Conservation (phyloP, 2,797 vertebrate genomes). For the Myotis pilosus region DNA sequence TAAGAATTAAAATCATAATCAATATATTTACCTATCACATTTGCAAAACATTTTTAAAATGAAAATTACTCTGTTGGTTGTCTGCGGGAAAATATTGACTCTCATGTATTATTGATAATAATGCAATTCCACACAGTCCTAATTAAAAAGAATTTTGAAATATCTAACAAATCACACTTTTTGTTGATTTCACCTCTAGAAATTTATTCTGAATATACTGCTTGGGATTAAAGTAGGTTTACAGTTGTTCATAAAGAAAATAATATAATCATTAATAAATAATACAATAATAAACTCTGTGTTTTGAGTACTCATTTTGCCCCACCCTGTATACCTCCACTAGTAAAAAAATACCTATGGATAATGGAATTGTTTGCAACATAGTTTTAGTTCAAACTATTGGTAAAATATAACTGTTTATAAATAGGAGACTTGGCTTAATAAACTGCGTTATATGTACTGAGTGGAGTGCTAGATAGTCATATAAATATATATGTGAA, state of each 20-base stretch:
- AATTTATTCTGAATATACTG: not conserved
- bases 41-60: not conserved
- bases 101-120: not conserved
- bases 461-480: too few relatives aligned
- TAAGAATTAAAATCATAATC: not conserved
- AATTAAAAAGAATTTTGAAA: not conserved
- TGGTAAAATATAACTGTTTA: not conserved
- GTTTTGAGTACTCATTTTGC: not conserved
- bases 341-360: not conserved
- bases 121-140: not conserved
- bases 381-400: not conserved
- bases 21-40: not conserved
- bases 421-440: not conserved
- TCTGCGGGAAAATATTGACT: not conserved
- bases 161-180: not conserved
- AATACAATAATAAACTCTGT: not conserved
- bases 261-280: not conserved
- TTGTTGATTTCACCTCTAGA: not conserved
- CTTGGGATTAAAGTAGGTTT: not conserved
- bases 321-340: not conserved
- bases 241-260: not conserved
- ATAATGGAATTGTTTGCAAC: not conserved
- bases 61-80: not conserved
- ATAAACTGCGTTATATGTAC: not conserved
- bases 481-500: not conserved